These are phyloP conservation scores for Autographa pulchrina DNA, from an alignment of 2,888 invertebrate genomes.

Conservation along the genomic window DNA sequence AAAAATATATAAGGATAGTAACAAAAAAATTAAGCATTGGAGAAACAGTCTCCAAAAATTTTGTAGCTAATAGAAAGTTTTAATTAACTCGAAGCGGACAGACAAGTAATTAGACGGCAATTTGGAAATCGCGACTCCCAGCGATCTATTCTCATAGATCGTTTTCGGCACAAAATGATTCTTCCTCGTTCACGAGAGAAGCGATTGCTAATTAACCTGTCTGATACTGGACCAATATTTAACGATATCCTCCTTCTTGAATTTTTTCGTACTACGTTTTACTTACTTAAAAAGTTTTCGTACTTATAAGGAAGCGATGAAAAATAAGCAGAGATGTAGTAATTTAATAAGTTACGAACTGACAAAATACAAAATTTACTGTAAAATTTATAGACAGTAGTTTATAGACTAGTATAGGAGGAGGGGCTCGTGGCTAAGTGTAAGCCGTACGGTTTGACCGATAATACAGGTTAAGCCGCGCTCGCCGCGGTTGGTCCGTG, in stretches of 20 bases:
- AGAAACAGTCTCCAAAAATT: not conserved
- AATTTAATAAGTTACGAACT: no score
- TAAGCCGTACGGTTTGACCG: no score
- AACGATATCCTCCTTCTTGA: not conserved
- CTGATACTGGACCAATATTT: not conserved
- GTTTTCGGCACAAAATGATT: slow-evolving; percentile 12
- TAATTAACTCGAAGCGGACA: slow-evolving; percentile 6
- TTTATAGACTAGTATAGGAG: no score
- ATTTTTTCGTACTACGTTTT: no score
- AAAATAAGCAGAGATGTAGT: no score
- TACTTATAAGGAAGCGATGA: no score
- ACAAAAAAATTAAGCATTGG: not conserved
- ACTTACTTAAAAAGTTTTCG: no score
- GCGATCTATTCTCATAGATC: slow-evolving; percentile 1
- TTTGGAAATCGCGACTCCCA: not conserved
- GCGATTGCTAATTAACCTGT: slow-evolving; percentile 1
- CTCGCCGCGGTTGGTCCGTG: no score
- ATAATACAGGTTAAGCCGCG: no score
- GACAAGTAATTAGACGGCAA: not conserved
- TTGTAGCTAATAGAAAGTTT: slow-evolving; percentile 8
- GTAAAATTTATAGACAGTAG: no score
- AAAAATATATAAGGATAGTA: not conserved
- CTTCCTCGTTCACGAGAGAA: not conserved
- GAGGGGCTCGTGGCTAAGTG: no score
- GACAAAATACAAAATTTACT: no score